Base-by-base conservation (phyloP, 2,113 vertebrate species). In the Syrrhaptes paradoxus region DNA sequence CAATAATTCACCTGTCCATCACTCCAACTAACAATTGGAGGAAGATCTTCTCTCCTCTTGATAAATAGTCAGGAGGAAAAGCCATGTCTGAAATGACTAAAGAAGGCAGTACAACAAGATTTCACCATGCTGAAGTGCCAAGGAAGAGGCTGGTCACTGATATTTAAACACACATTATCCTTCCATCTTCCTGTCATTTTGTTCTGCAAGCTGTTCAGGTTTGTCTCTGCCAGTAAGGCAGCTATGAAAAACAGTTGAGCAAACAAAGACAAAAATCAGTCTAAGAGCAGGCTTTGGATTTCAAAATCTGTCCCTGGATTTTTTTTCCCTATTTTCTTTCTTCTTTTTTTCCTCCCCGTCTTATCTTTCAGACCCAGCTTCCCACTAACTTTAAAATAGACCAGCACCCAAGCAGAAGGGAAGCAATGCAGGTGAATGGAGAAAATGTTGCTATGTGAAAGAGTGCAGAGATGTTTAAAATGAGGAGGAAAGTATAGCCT, bases 111-210 rank as follows among this genome's bases (percentile, higher is more conserved):
- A 93, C 96, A 96, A 96, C 96, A 95, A 95, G 92, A 67, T 83
- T 97, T 97, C 62, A 57, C 38, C 58, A 36, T 72, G 79, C 77
- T 95, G 94, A 93, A 89, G 71, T 95, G 94, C 90, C 92, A 96
- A 76, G 73, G 51, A 85, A 96, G 90, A 95, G 95, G 83, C 32
- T 87, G 90, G 95, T 90, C 95, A 95, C 90, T 94, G 94, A 92
- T 96, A 96, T 96, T 94, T 96, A 96, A 97, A 89, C 95, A 94
- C 92, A 93, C 49, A 96, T 97, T 96, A 95, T 96, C 89, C 94
- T 96, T 96, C 96, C 94, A 95, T 93, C 95, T 97, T 96, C 95
- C 92, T 97, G 93, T 97, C 95, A 96, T 95, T 96, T 95, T 90
- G 90, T 90, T 97, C 95, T 85, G 63, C 90, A 93, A 97, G 85